These are phyloP conservation scores for Rhaphigaster nebulosa DNA, from an alignment of 2,888 invertebrate species.

Conservation along the genomic window DNA sequence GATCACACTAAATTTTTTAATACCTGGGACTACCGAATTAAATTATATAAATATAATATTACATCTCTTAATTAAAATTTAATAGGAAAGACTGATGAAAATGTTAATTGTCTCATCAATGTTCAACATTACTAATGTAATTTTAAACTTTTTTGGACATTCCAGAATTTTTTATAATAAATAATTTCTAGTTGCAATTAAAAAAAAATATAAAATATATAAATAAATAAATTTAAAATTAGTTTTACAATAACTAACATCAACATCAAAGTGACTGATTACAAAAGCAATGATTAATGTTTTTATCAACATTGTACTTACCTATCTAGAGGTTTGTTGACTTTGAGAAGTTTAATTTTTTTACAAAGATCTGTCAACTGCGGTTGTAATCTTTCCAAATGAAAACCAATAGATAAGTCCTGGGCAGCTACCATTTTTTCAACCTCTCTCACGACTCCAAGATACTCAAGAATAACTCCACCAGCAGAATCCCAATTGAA, in stretches of 20 bases:
- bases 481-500: constrained; percentile 81
- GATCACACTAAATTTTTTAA: no score
- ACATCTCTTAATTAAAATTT: no score
- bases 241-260: background rate
- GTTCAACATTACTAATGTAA: no score
- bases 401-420: constrained; percentile 68
- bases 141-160: no score
- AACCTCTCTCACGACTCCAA: constrained; percentile 73
- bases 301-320: constrained; percentile 65
- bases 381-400: constrained; percentile 71
- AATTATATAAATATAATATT: no score
- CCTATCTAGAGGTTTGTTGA: constrained; percentile 72
- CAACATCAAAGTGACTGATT: no score
- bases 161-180: background rate
- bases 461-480: constrained; percentile 79
- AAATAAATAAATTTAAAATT: background rate
- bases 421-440: constrained; percentile 71
- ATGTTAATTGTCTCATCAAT: no score
- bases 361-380: constrained; percentile 72
- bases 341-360: constrained; percentile 71
- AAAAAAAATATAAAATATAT: background rate
- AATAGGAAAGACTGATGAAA: no score
- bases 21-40: no score
- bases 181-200: background rate
- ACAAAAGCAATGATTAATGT: background rate